Base-by-base conservation (phyloP, 1,140 invertebrate genomes). In the Lordiphosa stackelbergi region DNA sequence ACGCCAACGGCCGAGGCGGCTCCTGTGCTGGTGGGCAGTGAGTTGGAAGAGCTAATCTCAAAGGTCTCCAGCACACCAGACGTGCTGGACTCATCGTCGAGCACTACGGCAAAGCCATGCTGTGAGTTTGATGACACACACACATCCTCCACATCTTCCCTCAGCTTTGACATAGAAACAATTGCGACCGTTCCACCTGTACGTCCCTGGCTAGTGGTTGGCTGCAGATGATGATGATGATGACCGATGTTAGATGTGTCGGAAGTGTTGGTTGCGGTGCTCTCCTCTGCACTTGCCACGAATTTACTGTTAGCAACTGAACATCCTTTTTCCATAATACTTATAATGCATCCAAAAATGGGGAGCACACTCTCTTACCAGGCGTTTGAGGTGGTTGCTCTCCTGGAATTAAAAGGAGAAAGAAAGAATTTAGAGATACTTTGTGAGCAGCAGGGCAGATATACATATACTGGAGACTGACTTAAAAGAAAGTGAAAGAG, bases 31-130 rank as follows among this genome's bases (percentile, higher is more conserved):
- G 52, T 71, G 12, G 85, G 85, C 61, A 86, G 51, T 53, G 79
- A 84, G 43, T 86, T 86, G 55, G 85, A 86, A 66, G 85, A 86
- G 62, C 78, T 86, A 45, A 86, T 86, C 57, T 86, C 85, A 45
- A 69, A 86, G 31, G 71, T 69, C 41, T 83, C 77, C 43, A 78
- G 66, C 31, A 78, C 73, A 3, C 71, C 77, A 5, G 69, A 66
- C 19, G 74, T 86, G 31, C 85, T 86, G 38, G 85, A 85, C 63
- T 86, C 85, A 63, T 86, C 85, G 51, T 86, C 85, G 36, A 86
- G 59, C 13, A 86, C 85, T 64, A 85, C 84, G 53, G 78, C 78
- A 55, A 72, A 86, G 46, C 63, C 85, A 68, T 86, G 85, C 64
- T 83, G 83, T 47, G 83, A 85, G 41, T 85, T 74, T 35, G 79